Conservation (phyloP, 2,888 invertebrate species). For the Strigamia crassipes region DNA sequence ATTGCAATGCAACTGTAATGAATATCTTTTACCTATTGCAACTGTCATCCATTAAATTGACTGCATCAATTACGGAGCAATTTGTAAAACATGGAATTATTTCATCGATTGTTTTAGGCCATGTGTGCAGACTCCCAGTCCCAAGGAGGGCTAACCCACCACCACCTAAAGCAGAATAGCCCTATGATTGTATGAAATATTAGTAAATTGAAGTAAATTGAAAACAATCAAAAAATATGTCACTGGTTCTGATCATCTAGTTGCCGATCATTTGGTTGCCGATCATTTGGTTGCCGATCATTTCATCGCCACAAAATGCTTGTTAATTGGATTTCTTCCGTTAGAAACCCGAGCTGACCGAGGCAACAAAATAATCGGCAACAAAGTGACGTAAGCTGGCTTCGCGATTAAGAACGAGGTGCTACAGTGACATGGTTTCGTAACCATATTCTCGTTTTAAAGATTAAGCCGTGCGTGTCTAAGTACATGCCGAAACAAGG, state of each 20-base stretch:
- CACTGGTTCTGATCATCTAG: no score
- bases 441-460: background rate
- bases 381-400: no score
- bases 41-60: slow-evolving; percentile 84
- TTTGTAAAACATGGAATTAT: slow-evolving; percentile 69
- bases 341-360: no score
- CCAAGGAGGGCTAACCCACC: slow-evolving; percentile 91
- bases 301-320: no score
- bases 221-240: no score
- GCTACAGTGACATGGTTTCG: background rate
- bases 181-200: slow-evolving; percentile 56
- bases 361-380: no score
- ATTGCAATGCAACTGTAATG: slow-evolving; percentile 24
- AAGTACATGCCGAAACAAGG: slow-evolving; percentile 66
- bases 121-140: slow-evolving; percentile 85
- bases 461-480: slow-evolving; percentile 63
- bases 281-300: no score
- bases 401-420: no score
- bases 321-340: no score
- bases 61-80: slow-evolving; percentile 70
- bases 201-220: no score
- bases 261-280: no score
- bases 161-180: slow-evolving; percentile 87
- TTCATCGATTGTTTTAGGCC: slow-evolving; percentile 76
- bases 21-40: slow-evolving; percentile 69